These are phyloP conservation scores for Poeciliopsis presidionis DNA, from an alignment of 2,797 vertebrate species.

Conservation along the genomic window DNA sequence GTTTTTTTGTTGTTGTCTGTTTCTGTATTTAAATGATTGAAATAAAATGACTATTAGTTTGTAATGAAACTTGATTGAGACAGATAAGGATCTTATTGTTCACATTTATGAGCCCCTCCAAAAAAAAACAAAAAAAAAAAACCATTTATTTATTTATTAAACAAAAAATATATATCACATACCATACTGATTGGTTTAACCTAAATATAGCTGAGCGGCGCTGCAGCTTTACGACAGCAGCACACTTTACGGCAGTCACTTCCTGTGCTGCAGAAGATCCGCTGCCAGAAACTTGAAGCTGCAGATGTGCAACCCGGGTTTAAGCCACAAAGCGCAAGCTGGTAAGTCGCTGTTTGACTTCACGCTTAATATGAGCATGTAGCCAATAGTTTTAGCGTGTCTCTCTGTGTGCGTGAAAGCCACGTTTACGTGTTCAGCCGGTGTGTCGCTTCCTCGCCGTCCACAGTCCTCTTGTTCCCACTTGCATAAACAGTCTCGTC, in stretches of 20 bases:
- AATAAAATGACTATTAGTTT: background rate
- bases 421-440: background rate
- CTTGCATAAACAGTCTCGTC: conserved; percentile 45
- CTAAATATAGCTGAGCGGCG: conserved; percentile 21
- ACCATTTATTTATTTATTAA: too few relatives aligned
- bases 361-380: conserved; percentile 28
- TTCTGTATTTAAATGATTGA: background rate
- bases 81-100: background rate
- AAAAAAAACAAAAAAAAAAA: too few relatives aligned
- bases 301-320: conserved; percentile 63
- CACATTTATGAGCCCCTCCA: background rate
- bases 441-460: conserved; percentile 6
- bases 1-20: too few relatives aligned
- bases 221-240: conserved; percentile 41
- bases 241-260: conserved; percentile 34
- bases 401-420: background rate
- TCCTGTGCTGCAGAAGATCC: conserved; percentile 57
- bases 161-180: too few relatives aligned
- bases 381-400: background rate
- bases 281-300: conserved; percentile 35
- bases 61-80: background rate
- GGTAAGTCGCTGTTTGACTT: conserved; percentile 61
- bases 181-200: background rate
- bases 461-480: conserved; percentile 36
- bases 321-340: conserved; percentile 43